These are phyloP conservation scores for Athene noctua DNA, from an alignment of 2,113 vertebrate species.

Conservation along the genomic window DNA sequence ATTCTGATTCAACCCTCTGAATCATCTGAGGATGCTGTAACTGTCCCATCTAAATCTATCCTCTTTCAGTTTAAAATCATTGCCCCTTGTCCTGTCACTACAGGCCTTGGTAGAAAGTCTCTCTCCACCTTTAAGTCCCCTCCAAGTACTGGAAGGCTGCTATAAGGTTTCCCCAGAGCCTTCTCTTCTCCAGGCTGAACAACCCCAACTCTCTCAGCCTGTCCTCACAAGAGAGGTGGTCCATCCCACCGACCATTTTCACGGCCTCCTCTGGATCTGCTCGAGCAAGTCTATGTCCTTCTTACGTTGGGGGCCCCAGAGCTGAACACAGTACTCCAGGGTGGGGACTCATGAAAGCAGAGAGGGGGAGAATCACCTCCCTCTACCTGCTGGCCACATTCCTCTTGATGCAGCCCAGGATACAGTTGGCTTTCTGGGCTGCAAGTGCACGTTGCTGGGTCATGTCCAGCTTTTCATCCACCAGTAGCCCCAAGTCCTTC, in stretches of 20 bases:
- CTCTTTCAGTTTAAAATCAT: neutral
- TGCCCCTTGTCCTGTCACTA: neutral
- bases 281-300: neutral
- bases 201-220: neutral
- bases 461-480: neutral
- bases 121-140: neutral
- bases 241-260: neutral
- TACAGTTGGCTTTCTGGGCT: neutral
- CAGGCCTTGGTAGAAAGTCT: neutral
- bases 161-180: neutral
- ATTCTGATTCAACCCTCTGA: neutral
- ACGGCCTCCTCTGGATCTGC: neutral
- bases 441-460: accelerated
- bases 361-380: neutral
- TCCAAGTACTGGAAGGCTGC: neutral
- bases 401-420: neutral
- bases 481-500: neutral
- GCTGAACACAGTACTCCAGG: neutral
- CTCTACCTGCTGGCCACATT: accelerated
- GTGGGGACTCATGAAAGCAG: neutral
- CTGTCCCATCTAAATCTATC: neutral
- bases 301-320: accelerated
- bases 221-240: neutral
- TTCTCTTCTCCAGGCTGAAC: neutral
- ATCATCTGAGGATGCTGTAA: neutral